Conservation (phyloP, 1,140 invertebrate genomes). For the Macrobrachium rosenbergii region DNA sequence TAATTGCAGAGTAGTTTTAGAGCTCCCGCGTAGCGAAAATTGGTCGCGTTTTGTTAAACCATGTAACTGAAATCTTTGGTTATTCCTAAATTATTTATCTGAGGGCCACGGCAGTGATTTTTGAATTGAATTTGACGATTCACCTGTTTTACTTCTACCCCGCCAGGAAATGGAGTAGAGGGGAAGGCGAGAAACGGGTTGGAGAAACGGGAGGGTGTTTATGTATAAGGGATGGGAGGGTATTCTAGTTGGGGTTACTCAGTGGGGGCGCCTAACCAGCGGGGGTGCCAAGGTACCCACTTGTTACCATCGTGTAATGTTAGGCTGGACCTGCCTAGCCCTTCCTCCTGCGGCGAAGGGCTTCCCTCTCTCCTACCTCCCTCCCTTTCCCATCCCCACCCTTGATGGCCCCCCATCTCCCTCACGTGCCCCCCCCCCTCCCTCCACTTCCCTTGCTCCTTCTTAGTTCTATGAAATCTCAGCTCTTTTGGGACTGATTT, state of each 20-base stretch:
- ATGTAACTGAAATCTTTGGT: no score
- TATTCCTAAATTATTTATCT: no score
- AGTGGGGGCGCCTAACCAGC: slow-evolving; percentile 18
- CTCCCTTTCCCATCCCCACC: neutral
- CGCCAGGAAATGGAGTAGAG: neutral
- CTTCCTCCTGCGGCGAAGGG: neutral
- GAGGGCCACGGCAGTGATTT: no score
- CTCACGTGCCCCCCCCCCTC: neutral
- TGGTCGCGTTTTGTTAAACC: no score
- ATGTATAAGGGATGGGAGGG: slow-evolving; percentile 4
- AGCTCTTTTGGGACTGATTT: no score
- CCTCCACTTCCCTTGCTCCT: neutral
- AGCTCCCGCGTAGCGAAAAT: no score
- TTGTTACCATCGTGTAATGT: slow-evolving; percentile 46
- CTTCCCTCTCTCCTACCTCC: neutral
- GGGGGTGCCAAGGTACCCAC: slow-evolving; percentile 26
- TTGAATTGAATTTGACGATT: no score
- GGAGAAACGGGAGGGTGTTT: neutral
- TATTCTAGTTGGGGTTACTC: neutral
- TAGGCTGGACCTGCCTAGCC: slow-evolving; percentile 9
- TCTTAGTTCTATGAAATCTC: no score
- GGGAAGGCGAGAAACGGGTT: neutral
- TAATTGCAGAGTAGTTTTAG: no score
- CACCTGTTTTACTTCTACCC: no score
- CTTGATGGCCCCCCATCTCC: neutral